These are phyloP conservation scores for Oncorhynchus clarkii DNA, from an alignment of 2,113 vertebrate species.

Conservation along the genomic window DNA sequence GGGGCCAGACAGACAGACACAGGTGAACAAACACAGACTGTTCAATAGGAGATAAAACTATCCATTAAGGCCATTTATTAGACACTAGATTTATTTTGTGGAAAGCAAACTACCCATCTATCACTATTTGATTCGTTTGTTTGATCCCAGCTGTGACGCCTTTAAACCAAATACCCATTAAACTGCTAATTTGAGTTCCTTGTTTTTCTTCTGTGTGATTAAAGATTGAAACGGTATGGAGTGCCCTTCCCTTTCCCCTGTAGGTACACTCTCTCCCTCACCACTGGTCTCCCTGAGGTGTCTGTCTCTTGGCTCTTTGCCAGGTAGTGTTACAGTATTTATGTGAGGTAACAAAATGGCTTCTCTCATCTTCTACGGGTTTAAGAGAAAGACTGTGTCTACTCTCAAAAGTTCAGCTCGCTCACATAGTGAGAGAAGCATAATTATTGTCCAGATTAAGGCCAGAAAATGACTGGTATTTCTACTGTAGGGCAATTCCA, in stretches of 20 bases:
- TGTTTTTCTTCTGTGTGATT: background rate
- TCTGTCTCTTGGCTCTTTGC: slow-evolving; percentile 9
- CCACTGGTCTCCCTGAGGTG: slow-evolving; percentile 10
- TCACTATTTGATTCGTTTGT: background rate
- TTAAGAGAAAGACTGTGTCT: background rate
- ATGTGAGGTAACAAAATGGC: background rate
- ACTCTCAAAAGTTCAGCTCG: background rate
- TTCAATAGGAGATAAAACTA: background rate
- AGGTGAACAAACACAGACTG: slow-evolving; percentile 41
- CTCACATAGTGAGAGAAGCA: background rate
- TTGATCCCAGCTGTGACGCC: background rate
- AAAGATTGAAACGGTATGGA: slow-evolving; percentile 41
- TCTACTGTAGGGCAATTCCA: background rate
- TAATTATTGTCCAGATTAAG: background rate
- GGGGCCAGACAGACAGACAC: slow-evolving; percentile 11
- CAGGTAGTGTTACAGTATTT: background rate
- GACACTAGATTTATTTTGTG: too few species aligned
- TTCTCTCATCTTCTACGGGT: background rate
- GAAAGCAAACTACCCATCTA: background rate
- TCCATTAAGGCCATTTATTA: slow-evolving; percentile 2
- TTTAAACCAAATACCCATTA: background rate
- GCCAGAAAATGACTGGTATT: background rate
- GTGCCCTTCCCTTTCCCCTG: slow-evolving; percentile 28
- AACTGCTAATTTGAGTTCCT: background rate
- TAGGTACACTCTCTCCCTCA: slow-evolving; percentile 25